phyloP scores from a whole-genome alignment of 2,888 invertebrate species.

The Orthonychiurus folsomi region DNA sequence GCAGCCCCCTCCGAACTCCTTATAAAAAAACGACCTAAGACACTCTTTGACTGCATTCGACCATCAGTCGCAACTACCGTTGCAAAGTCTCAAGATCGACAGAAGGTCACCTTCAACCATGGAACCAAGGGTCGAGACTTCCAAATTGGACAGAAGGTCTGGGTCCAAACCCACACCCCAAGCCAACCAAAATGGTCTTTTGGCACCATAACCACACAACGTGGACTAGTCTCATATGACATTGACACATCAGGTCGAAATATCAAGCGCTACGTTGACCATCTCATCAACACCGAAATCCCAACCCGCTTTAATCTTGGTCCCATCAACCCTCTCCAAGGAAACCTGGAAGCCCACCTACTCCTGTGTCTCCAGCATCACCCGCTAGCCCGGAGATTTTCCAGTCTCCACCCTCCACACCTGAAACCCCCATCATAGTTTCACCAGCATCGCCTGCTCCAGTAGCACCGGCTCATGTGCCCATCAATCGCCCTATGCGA shows the following conservation, averaged over 20 bases:
- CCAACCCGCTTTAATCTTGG: no score
- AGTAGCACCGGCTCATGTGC: neutral
- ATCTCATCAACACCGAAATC: no score
- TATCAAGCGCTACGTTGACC: slow-evolving; percentile 3
- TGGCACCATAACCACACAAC: slow-evolving; percentile 3
- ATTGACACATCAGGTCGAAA: slow-evolving; percentile 7
- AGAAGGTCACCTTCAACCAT: slow-evolving; percentile 13
- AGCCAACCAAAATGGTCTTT: slow-evolving; percentile 19
- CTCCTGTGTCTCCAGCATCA: no score
- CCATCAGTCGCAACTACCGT: slow-evolving; percentile 8
- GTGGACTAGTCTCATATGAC: slow-evolving; percentile 17
- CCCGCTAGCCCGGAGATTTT: no score
- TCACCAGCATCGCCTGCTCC: neutral
- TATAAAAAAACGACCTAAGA: slow-evolving; percentile 7
- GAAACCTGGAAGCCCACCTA: no score
- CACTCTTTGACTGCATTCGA: slow-evolving; percentile 11
- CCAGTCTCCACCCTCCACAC: no score
- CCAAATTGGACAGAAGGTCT: slow-evolving; percentile 4
- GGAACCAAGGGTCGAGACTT: slow-evolving; percentile 11
- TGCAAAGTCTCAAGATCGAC: slow-evolving; percentile 7
- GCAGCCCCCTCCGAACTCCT: slow-evolving; percentile 17
- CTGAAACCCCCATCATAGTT: neutral
- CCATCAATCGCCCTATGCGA: no score
- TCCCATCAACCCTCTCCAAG: no score
- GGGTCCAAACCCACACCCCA: slow-evolving; percentile 14